Evolutionary conservation across 2,113 vertebrate species (phyloP).

Genomic region (Clarias magur): DNA sequence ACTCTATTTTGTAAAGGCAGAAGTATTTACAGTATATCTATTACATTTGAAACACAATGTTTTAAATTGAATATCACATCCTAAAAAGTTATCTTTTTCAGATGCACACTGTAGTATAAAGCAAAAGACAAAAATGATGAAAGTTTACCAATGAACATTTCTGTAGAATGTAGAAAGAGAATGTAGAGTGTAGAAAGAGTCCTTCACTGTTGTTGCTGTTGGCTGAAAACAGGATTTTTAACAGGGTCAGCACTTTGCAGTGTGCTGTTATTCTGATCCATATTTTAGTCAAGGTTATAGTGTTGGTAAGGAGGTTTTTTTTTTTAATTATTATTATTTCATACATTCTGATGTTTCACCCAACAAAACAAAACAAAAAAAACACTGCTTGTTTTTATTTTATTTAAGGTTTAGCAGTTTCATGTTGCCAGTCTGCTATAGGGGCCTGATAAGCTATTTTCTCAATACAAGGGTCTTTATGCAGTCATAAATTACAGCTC

Average conservation of each 20-base stretch:
- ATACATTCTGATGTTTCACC: background rate
- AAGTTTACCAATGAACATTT: background rate
- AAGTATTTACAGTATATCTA: background rate
- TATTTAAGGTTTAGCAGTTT: background rate
- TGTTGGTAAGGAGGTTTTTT: background rate
- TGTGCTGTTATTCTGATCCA: background rate
- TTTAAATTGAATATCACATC: background rate
- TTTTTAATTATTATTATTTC: background rate
- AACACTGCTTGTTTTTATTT: background rate
- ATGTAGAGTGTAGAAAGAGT: background rate
- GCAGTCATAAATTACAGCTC: background rate
- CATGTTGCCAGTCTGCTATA: background rate
- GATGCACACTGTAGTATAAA: background rate
- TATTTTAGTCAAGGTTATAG: background rate
- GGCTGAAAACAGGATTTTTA: background rate
- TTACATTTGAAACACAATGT: background rate
- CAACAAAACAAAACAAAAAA: background rate
- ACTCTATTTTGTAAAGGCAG: background rate
- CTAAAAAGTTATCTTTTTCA: background rate
- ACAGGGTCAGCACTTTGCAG: background rate
- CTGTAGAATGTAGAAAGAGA: background rate
- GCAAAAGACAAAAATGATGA: background rate
- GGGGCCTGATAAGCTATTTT: conserved; percentile 7
- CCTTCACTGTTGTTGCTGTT: background rate
- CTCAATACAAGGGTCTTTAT: background rate